These are phyloP conservation scores for Encarsia formosa DNA, from an alignment of 2,888 invertebrate species.

Conservation along the genomic window DNA sequence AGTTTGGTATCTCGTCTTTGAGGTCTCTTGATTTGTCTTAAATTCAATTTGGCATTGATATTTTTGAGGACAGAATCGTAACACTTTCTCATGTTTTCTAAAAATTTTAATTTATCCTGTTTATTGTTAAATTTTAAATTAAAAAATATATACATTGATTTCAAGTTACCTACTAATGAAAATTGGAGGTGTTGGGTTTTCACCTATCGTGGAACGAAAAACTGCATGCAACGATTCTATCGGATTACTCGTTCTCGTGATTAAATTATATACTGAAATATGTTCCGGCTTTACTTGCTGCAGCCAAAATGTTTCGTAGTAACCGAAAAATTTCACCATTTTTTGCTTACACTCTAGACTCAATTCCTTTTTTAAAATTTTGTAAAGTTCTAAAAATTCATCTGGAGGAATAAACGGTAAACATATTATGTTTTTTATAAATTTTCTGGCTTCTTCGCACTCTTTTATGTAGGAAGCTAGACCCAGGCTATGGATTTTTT, in stretches of 20 bases:
- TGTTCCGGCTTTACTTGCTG: neutral
- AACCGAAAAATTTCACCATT: neutral
- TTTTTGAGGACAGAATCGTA: too few relatives aligned
- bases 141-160: too few relatives aligned
- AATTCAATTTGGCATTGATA: too few relatives aligned
- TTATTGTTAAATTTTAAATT: too few relatives aligned
- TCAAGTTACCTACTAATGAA: too few relatives aligned
- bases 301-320: neutral
- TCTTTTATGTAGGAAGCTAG: neutral
- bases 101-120: too few relatives aligned
- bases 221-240: neutral
- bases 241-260: neutral
- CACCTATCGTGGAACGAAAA: neutral
- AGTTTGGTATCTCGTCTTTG: too few relatives aligned
- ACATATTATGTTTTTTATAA: neutral
- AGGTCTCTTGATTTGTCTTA: too few relatives aligned
- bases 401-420: neutral
- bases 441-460: neutral
- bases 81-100: too few relatives aligned
- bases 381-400: neutral
- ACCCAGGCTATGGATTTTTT: neutral
- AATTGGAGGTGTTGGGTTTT: too few relatives aligned
- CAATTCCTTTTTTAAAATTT: neutral
- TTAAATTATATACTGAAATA: neutral
- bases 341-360: neutral